Percentiles rank a stretch among this genome's conserved stretches.
These are phyloP conservation scores for Catagonus wagneri DNA, from an alignment of 2,113 vertebrate species.

Conservation along the genomic window DNA sequence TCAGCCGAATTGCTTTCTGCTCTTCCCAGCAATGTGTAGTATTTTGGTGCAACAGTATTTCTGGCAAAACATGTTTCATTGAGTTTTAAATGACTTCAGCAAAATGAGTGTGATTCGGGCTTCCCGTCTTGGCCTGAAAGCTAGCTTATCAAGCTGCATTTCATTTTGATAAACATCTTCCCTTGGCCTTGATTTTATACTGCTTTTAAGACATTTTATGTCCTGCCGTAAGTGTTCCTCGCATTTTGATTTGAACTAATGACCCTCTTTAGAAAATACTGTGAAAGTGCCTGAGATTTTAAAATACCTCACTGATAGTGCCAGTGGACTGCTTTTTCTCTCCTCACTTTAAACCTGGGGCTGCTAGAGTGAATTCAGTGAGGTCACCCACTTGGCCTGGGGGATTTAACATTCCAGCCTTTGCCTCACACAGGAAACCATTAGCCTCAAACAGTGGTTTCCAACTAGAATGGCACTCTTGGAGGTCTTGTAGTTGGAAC, in stretches of 20 bases:
- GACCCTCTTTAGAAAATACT: constrained; percentile 52
- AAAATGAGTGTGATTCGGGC: neutral
- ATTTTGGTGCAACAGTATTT: constrained; percentile 45
- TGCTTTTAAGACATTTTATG: neutral
- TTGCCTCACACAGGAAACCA: neutral
- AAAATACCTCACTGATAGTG: constrained; percentile 60
- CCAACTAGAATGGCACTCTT: neutral
- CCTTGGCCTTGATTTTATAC: constrained; percentile 1
- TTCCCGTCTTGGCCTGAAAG: neutral
- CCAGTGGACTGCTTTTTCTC: neutral
- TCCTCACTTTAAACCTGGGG: neutral
- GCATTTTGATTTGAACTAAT: constrained; percentile 70
- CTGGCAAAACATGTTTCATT: constrained; percentile 44
- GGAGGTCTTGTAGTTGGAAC: neutral
- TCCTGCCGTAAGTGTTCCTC: constrained; percentile 51
- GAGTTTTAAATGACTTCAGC: constrained; percentile 46
- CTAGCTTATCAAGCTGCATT: constrained; percentile 49
- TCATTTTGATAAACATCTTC: constrained; percentile 36
- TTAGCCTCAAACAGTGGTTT: constrained; percentile 27
- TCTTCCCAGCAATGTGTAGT: neutral
- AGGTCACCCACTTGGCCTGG: constrained; percentile 21
- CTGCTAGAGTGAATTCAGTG: constrained; percentile 48
- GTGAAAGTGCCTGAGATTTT: constrained; percentile 68
- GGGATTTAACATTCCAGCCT: neutral
- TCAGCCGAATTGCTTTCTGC: neutral